phyloP scores from a whole-genome alignment of 2,797 vertebrate genomes.

The Nasua narica region DNA sequence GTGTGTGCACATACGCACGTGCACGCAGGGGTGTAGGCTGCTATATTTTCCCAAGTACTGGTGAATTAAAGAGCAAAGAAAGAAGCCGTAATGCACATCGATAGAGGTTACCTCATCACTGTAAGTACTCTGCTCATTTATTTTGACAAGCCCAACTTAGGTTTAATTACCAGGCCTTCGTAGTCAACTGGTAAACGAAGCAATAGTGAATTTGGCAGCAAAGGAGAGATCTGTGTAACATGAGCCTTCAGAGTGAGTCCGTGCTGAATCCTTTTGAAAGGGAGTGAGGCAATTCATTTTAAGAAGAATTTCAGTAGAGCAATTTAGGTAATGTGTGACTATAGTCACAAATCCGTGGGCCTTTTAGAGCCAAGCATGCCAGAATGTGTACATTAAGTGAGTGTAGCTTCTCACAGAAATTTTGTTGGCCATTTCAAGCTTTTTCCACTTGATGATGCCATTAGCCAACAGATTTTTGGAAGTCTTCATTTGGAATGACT shows the following conservation, averaged over 20 bases:
- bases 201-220: constrained; percentile 58
- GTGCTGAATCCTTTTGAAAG: constrained; percentile 60
- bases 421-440: background rate
- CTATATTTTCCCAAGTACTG: background rate
- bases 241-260: constrained; percentile 56
- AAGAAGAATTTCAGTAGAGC: constrained; percentile 63
- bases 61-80: constrained; percentile 44
- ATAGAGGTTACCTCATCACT: constrained; percentile 41
- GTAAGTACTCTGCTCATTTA: constrained; percentile 15
- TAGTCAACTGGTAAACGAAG: constrained; percentile 35
- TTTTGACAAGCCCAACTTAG: constrained; percentile 65
- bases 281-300: constrained; percentile 67
- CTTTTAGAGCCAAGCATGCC: constrained; percentile 57
- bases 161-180: constrained; percentile 58
- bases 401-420: constrained; percentile 49
- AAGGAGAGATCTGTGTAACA: constrained; percentile 57
- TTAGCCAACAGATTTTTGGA: constrained; percentile 49
- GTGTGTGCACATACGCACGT: fast-evolving
- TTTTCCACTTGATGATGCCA: constrained; percentile 52
- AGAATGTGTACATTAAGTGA: constrained; percentile 30
- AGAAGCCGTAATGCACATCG: background rate
- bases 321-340: constrained; percentile 61
- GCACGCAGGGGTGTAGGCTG: background rate
- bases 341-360: constrained; percentile 64
- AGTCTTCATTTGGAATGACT: constrained; percentile 41